A percentile compares a stretch with the other conserved stretches of the same genome.
Evolutionary conservation across 2,113 vertebrate genomes (phyloP).

Genomic region (Mus spicilegus): DNA sequence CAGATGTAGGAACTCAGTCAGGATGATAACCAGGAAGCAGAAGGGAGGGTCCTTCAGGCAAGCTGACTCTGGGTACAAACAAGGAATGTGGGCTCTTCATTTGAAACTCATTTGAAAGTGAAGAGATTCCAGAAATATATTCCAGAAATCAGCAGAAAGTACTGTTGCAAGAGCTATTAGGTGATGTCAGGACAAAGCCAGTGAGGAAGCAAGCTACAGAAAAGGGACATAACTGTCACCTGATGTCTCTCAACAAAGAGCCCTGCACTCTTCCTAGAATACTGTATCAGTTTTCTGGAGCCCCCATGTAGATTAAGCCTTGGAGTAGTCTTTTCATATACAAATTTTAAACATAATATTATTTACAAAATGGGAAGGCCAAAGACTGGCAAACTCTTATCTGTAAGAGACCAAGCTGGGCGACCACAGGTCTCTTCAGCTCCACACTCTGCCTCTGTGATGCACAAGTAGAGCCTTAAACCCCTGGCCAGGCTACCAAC

Average conservation of each 20-base stretch:
- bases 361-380: not conserved
- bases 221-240: not conserved
- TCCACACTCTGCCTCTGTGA: not conserved
- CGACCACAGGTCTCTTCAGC: not conserved
- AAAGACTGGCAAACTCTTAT: not conserved
- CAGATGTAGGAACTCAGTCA: not conserved
- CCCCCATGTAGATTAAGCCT: not conserved
- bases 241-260: not conserved
- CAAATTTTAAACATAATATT: not conserved
- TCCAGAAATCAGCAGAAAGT: not conserved
- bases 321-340: not conserved
- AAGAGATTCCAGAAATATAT: not conserved
- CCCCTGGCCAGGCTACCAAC: not conserved
- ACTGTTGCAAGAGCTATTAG: not conserved
- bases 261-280: constrained; percentile 9
- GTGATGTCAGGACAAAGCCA: not conserved
- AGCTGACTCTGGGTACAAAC: not conserved
- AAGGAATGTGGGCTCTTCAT: not conserved
- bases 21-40: not conserved
- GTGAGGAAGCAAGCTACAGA: not conserved
- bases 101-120: not conserved
- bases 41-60: not conserved
- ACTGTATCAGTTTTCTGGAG: not conserved
- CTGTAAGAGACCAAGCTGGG: not conserved
- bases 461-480: not conserved